These are phyloP conservation scores for Metopia argyrocephala DNA, from an alignment of 2,888 invertebrate genomes.

Conservation along the genomic window DNA sequence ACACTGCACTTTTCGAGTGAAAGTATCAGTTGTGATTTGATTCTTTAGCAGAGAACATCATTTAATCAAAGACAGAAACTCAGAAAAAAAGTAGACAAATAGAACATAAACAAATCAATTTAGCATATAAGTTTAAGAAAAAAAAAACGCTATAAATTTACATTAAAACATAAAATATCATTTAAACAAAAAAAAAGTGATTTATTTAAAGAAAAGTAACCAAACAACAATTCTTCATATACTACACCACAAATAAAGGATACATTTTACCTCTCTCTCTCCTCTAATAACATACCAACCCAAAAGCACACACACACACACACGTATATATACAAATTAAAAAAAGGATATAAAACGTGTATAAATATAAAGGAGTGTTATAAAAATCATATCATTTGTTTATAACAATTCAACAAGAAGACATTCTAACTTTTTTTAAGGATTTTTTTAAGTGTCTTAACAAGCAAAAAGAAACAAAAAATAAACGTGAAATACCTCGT, in stretches of 20 bases:
- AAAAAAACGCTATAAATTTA: constrained; percentile 47
- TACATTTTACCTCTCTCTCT: constrained; percentile 46
- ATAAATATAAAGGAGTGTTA: constrained; percentile 44
- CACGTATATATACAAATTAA: not conserved
- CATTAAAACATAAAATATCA: constrained; percentile 44
- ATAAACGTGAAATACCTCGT: constrained; percentile 61
- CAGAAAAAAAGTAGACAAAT: constrained; percentile 21
- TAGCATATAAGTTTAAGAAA: constrained; percentile 49
- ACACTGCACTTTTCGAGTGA: constrained; percentile 74
- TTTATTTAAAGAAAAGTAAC: constrained; percentile 57
- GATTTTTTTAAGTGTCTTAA: constrained; percentile 51
- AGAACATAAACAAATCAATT: constrained; percentile 14
- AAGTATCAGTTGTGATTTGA: constrained; percentile 79
- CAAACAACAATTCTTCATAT: not conserved
- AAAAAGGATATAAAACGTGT: constrained; percentile 55
- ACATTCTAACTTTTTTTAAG: constrained; percentile 20
- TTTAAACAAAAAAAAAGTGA: constrained; percentile 67
- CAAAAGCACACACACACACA: not conserved
- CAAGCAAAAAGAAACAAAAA: constrained; percentile 16
- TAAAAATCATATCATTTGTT: constrained; percentile 54
- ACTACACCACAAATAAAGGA: constrained; percentile 58
- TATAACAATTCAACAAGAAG: constrained; percentile 50
- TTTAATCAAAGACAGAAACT: constrained; percentile 33
- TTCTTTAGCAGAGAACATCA: constrained; percentile 74
- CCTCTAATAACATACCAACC: not conserved